Percentiles rank a stretch among this genome's conserved stretches.
Conservation (phyloP, 2,888 invertebrate species). For the Xanthia icteritia region DNA sequence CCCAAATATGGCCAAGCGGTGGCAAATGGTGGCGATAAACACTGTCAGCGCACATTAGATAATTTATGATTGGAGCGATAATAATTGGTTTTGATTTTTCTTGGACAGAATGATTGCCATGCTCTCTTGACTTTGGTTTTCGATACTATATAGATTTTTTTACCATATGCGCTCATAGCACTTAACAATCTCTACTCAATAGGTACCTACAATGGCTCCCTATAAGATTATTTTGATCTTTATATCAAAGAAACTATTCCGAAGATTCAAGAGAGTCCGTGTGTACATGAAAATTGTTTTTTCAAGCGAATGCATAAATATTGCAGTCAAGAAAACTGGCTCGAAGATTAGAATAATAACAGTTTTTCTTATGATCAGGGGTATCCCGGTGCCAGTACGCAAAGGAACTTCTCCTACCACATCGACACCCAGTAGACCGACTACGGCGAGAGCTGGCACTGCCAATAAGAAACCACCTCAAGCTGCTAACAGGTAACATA, state of each 20-base stretch:
- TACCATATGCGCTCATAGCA: not conserved
- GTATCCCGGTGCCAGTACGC: conserved; percentile 90
- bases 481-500: conserved; percentile 82
- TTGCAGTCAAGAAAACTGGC: not conserved
- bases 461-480: conserved; percentile 82
- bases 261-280: too few species aligned
- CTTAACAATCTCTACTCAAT: not conserved
- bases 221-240: not conserved
- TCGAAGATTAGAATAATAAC: not conserved
- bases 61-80: conserved; percentile 20
- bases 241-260: not conserved
- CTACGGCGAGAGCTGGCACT: conserved; percentile 69
- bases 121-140: not conserved
- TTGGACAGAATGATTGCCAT: not conserved
- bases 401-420: conserved; percentile 86
- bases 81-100: conserved; percentile 4
- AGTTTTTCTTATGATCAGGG: conserved; percentile 72
- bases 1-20: conserved; percentile 30
- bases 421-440: conserved; percentile 73
- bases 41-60: conserved; percentile 6
- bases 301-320: not conserved
- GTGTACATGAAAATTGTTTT: not conserved
- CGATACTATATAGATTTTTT: not conserved
- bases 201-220: not conserved
- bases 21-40: conserved; percentile 11